Conservation (phyloP, 2,113 vertebrate genomes). For the Cryptomyrus ogoouensis region DNA sequence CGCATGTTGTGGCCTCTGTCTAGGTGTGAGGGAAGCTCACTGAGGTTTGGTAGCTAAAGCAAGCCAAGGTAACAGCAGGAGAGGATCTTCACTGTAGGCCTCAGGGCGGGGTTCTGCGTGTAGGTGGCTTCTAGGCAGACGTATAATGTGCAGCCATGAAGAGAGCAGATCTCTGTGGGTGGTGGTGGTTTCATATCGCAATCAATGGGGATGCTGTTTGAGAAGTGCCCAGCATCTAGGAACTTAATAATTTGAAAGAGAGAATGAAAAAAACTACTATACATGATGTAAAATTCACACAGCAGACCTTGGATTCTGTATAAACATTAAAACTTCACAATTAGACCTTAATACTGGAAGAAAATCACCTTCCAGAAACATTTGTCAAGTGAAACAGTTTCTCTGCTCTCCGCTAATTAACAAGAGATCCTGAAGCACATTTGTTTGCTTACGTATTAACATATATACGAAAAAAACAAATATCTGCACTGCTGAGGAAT, state of each 20-base stretch:
- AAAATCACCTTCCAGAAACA: slow-evolving; percentile 72
- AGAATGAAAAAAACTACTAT: slow-evolving; percentile 24
- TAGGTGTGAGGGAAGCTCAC: slow-evolving; percentile 51
- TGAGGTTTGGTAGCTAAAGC: slow-evolving; percentile 51
- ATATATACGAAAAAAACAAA: slow-evolving; percentile 62
- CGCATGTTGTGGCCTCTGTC: slow-evolving; percentile 58
- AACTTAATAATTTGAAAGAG: slow-evolving; percentile 13
- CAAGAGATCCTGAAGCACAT: slow-evolving; percentile 51
- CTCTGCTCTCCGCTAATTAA: slow-evolving; percentile 62
- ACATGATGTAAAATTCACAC: slow-evolving; percentile 39
- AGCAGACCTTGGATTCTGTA: slow-evolving; percentile 58
- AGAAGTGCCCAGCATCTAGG: slow-evolving; percentile 8
- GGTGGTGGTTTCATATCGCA: slow-evolving; percentile 23
- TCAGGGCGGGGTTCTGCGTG: neutral
- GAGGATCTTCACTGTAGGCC: slow-evolving; percentile 45
- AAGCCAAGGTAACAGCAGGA: slow-evolving; percentile 54
- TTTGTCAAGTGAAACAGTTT: slow-evolving; percentile 65
- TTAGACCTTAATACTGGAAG: slow-evolving; percentile 62
- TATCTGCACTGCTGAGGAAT: slow-evolving; percentile 51
- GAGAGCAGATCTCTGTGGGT: neutral
- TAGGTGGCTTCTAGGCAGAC: neutral
- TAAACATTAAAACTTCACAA: slow-evolving; percentile 67
- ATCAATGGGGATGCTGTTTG: slow-evolving; percentile 38
- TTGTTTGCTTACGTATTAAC: slow-evolving; percentile 61
- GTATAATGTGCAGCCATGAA: slow-evolving; percentile 32